Evolutionary conservation across 2,797 vertebrate species (phyloP).

Genomic region (Enoplosus armatus): DNA sequence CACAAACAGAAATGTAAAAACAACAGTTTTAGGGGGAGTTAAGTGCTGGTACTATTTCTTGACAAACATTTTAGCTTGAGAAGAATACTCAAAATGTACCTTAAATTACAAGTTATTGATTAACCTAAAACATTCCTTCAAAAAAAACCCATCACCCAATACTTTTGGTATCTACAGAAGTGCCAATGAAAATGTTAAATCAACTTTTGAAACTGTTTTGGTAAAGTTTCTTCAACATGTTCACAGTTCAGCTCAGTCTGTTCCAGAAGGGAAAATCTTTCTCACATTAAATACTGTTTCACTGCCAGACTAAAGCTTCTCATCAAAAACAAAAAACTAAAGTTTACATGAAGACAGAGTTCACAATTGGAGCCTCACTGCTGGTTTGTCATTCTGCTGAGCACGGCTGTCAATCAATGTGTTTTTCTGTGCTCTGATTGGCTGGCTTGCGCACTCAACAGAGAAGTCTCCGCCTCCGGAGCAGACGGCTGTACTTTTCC

Average conservation of each 20-base stretch:
- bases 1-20: neutral
- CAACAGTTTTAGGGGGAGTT: neutral
- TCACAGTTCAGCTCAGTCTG: neutral
- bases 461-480: conserved; percentile 49
- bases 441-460: conserved; percentile 31
- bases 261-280: neutral
- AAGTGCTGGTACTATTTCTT: neutral
- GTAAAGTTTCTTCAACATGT: neutral
- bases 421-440: conserved; percentile 68
- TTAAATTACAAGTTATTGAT: neutral
- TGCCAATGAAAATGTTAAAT: too few relatives aligned
- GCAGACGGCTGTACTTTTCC: conserved; percentile 75
- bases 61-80: neutral
- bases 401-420: conserved; percentile 48
- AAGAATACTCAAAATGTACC: neutral
- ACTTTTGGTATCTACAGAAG: neutral
- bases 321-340: neutral
- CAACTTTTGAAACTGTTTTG: too few relatives aligned
- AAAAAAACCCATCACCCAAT: neutral
- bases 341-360: conserved; percentile 21
- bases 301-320: neutral
- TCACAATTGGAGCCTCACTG: conserved; percentile 26
- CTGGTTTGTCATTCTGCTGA: conserved; percentile 42
- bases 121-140: neutral
- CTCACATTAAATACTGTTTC: neutral